These are phyloP conservation scores for Pseudochirops cupreus DNA, from an alignment of 2,797 vertebrate species.

Conservation along the genomic window DNA sequence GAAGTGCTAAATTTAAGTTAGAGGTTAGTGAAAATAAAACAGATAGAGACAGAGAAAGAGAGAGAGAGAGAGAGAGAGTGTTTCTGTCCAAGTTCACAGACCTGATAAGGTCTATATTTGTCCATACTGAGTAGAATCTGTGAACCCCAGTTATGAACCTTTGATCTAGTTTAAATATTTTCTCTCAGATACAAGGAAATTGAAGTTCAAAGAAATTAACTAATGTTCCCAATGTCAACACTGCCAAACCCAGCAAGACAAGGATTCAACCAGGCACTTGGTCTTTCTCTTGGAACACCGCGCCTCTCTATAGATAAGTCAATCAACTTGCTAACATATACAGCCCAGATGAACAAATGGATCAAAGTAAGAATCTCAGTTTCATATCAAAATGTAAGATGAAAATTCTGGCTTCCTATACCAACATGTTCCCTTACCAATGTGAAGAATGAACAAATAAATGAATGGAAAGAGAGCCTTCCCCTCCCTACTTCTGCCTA, in stretches of 20 bases:
- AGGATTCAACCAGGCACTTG: background rate
- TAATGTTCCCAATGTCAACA: background rate
- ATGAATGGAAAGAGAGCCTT: background rate
- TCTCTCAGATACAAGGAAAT: background rate
- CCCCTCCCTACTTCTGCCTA: background rate
- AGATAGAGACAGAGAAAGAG: too few relatives aligned
- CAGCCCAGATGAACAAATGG: background rate
- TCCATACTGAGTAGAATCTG: background rate
- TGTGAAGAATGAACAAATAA: background rate
- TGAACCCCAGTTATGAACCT: background rate
- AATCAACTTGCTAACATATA: background rate
- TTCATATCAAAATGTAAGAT: conserved; percentile 37
- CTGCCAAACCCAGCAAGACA: background rate
- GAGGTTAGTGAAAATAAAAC: background rate
- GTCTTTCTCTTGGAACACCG: background rate
- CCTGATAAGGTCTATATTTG: background rate
- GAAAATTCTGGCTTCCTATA: conserved; percentile 11
- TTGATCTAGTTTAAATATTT: background rate
- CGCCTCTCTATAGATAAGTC: conserved; percentile 34
- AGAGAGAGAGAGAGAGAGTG: too few relatives aligned
- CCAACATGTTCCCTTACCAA: background rate
- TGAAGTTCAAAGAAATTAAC: background rate
- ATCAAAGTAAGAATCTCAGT: background rate
- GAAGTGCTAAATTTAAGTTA: background rate
- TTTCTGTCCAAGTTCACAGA: background rate